A percentile compares a stretch with the other conserved stretches of the same genome.
These are phyloP conservation scores for Drosophila erecta DNA, from an alignment of 1,140 invertebrate species.

Conservation along the genomic window DNA sequence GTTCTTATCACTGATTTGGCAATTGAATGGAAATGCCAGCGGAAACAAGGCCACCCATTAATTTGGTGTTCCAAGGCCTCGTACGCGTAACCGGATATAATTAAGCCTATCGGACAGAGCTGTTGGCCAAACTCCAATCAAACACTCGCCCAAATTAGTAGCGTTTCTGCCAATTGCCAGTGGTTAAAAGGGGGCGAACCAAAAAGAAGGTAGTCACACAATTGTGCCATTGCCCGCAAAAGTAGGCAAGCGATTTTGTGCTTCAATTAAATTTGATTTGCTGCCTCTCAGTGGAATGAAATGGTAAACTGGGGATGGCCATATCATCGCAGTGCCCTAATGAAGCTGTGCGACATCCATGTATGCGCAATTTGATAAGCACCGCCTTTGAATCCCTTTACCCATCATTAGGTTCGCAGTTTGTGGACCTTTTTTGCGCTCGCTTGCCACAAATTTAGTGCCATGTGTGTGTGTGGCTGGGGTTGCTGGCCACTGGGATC, in stretches of 20 bases:
- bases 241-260: slow-evolving; percentile 56
- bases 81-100: slow-evolving; percentile 14
- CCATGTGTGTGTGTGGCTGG: slow-evolving; percentile 11
- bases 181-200: slow-evolving; percentile 1
- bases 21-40: too few species aligned
- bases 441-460: slow-evolving; percentile 70
- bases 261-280: slow-evolving; percentile 81
- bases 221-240: slow-evolving; percentile 37
- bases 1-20: too few species aligned
- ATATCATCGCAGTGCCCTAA: slow-evolving; percentile 1
- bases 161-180: slow-evolving; percentile 28
- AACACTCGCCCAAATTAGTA: slow-evolving; percentile 60
- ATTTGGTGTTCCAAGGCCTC: background rate
- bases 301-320: background rate
- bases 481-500: too few species aligned
- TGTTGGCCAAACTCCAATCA: slow-evolving; percentile 40
- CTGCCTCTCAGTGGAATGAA: slow-evolving; percentile 35
- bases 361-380: slow-evolving; percentile 71
- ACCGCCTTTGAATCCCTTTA: slow-evolving; percentile 45
- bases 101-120: slow-evolving; percentile 10
- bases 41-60: background rate
- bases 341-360: slow-evolving; percentile 54
- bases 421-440: slow-evolving; percentile 69
- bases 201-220: slow-evolving; percentile 12
- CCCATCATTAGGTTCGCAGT: slow-evolving; percentile 79